These are phyloP conservation scores for Tragelaphus eurycerus DNA, from an alignment of 2,797 vertebrate genomes.

Conservation along the genomic window DNA sequence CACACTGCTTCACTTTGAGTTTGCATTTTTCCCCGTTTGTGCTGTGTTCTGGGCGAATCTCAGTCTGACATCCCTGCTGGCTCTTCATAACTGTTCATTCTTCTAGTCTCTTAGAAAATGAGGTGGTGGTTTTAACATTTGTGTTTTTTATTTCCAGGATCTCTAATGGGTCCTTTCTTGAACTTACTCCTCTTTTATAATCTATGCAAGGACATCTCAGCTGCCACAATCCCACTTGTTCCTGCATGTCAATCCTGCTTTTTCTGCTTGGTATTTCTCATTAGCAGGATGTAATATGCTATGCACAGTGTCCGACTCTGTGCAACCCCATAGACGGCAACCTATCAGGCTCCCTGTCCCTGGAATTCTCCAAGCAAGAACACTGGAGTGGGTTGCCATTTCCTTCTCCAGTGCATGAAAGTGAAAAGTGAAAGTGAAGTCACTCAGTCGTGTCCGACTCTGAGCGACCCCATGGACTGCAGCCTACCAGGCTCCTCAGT, in stretches of 20 bases:
- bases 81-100: not conserved
- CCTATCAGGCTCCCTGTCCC: no score
- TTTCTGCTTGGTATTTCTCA: not conserved
- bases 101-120: not conserved
- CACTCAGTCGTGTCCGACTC: no score
- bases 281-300: no score
- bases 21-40: not conserved
- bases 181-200: not conserved
- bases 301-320: no score
- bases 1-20: not conserved
- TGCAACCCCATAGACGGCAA: no score
- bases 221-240: not conserved
- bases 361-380: no score
- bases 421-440: no score
- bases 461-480: no score
- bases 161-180: not conserved
- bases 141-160: not conserved
- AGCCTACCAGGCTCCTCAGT: no score
- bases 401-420: no score
- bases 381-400: no score
- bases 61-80: not conserved
- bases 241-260: no score
- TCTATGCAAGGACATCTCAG: rapidly evolving
- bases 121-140: not conserved
- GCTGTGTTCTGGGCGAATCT: not conserved